Conservation (phyloP, 2,797 vertebrate genomes). For the Halcyon badia region DNA sequence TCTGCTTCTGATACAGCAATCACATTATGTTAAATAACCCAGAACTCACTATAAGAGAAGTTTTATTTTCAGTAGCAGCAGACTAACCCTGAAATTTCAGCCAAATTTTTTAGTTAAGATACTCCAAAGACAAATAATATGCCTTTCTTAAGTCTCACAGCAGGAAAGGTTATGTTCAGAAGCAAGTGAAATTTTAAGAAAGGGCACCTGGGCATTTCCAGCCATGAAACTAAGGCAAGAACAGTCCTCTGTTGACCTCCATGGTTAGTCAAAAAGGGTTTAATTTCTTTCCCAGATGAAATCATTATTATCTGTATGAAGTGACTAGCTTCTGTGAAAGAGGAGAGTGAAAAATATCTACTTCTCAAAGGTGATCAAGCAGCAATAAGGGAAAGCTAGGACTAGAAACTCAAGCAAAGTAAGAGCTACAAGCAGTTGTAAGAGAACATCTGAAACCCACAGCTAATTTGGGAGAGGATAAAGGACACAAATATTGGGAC, state of each 20-base stretch:
- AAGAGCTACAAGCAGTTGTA: not conserved
- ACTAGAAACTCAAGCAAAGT: not conserved
- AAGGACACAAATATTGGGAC: not conserved
- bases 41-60: not conserved
- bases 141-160: not conserved
- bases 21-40: not conserved
- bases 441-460: not conserved
- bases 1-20: not conserved
- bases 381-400: not conserved
- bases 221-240: not conserved
- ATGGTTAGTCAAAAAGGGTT: not conserved
- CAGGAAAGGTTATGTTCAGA: slow-evolving; percentile 3
- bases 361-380: not conserved
- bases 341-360: not conserved
- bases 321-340: not conserved
- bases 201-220: not conserved
- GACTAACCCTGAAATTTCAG: slow-evolving; percentile 16
- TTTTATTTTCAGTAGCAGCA: not conserved
- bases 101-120: slow-evolving; percentile 1
- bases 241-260: not conserved
- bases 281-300: not conserved
- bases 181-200: not conserved
- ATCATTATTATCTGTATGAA: not conserved
- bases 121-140: slow-evolving; percentile 15
- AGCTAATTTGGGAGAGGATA: not conserved